phyloP scores from a whole-genome alignment of 2,797 vertebrate genomes.

The Eleutherodactylus coqui region DNA sequence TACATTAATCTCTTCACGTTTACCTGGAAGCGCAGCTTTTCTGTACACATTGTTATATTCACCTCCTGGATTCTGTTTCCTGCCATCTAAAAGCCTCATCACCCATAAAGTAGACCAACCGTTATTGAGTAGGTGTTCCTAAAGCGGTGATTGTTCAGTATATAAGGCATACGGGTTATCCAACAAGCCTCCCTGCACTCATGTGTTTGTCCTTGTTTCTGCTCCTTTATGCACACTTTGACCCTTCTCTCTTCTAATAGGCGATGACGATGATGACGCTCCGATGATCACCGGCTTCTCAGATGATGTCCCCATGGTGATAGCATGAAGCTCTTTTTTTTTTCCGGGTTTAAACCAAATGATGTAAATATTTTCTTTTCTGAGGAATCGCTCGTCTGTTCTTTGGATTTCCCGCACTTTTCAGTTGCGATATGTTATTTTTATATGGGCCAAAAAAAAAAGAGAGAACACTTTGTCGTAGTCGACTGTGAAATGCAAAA shows the following conservation, averaged over 20 bases:
- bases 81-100: too few relatives aligned
- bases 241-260: constrained; percentile 72
- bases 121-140: too few relatives aligned
- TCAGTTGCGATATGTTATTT: constrained; percentile 86
- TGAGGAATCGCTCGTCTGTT: constrained; percentile 82
- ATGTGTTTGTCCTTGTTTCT: not conserved
- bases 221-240: not conserved
- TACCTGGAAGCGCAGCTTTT: too few relatives aligned
- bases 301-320: constrained; percentile 98
- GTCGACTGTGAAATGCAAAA: constrained; percentile 77
- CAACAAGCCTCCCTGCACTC: too few relatives aligned
- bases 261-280: constrained; percentile 95
- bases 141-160: too few relatives aligned
- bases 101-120: too few relatives aligned
- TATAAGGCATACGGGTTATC: too few relatives aligned
- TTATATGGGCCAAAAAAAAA: constrained; percentile 79
- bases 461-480: constrained; percentile 73
- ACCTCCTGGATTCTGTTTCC: too few relatives aligned
- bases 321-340: constrained; percentile 83
- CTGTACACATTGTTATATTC: too few relatives aligned
- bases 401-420: constrained; percentile 76
- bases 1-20: too few relatives aligned
- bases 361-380: constrained; percentile 82
- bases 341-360: constrained; percentile 76
- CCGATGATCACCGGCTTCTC: constrained; percentile 99